Evolutionary conservation across 2,888 invertebrate species (phyloP), one percentile per base, ranked within the genome.

Genomic region (Electrophaes corylata): DNA sequence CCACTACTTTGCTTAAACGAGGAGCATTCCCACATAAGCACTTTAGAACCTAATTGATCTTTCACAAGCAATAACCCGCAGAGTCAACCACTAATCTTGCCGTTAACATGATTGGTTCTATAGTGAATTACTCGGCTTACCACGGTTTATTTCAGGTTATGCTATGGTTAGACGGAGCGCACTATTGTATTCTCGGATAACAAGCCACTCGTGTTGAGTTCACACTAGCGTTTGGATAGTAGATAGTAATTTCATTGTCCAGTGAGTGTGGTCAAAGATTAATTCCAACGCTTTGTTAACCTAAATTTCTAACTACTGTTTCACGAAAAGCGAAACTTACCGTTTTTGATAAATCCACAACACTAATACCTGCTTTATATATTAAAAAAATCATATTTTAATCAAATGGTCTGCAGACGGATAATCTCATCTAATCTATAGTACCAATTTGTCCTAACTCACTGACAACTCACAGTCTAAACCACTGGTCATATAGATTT

Each of bases 31-130:
- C 16, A 12, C 37, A 16, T 14, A 1, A 37, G 16, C 10, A 16
- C 16, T n/a, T 14, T 4, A 16, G 10, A 35, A 41, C 18, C 41
- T 52, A 47, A 44, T 47, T 43, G 57, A 50, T 48, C 43, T 41
- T 44, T 48, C 40, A 49, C 33, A 12, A 43, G 20, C 33, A 19
- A 51, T 41, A n/a, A 19, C 29, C 10, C 41, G 41, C 26, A 44
- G 33, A 29, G 16, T 16, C 35, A 26, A 14, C 44, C 53, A 49
- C 53, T 58, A 58, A 53, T 54, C 58, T 40, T 41, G 12, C 12
- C 18, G 11, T 18, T 23, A 37, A 49, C 53, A 49, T 58, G 39
- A 53, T 58, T 58, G 58, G 35, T 54, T 58, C 14, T 10, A 54
- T 43, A 8, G 19, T 16, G 33, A 53, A 58, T 49, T 45, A 45